phyloP scores from a whole-genome alignment of 2,113 vertebrate genomes.

The Plestiodon gilberti region DNA sequence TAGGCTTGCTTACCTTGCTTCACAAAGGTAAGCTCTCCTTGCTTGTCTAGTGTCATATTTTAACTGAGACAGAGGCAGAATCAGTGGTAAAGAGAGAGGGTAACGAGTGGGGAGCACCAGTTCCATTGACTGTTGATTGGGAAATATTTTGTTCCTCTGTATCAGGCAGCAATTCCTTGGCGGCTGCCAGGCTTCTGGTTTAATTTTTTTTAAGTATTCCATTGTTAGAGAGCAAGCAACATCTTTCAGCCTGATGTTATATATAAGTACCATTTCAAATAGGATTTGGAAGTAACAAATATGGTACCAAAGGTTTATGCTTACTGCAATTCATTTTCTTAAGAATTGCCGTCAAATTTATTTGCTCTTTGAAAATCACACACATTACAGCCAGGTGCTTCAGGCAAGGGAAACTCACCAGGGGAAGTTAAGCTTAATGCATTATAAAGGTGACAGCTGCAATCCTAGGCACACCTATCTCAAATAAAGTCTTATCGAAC shows the following conservation, averaged over 20 bases:
- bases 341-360: conserved; percentile 17
- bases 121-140: no score
- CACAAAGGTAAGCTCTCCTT: no score
- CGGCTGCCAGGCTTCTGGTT: background rate
- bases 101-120: no score
- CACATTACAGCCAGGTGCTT: background rate
- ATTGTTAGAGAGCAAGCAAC: background rate
- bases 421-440: background rate
- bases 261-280: conserved; percentile 14
- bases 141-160: no score
- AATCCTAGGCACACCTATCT: background rate
- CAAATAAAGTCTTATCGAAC: background rate
- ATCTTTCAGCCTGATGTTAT: background rate
- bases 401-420: background rate
- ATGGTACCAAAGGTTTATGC: background rate
- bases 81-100: no score
- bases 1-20: no score
- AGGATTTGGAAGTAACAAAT: conserved; percentile 5
- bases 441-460: background rate
- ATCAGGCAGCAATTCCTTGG: background rate
- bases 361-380: conserved; percentile 17
- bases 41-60: no score
- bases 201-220: conserved; percentile 29
- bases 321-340: background rate
- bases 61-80: no score